These are phyloP conservation scores for Dasypus novemcinctus DNA, from an alignment of 2,113 vertebrate species.

Conservation along the genomic window DNA sequence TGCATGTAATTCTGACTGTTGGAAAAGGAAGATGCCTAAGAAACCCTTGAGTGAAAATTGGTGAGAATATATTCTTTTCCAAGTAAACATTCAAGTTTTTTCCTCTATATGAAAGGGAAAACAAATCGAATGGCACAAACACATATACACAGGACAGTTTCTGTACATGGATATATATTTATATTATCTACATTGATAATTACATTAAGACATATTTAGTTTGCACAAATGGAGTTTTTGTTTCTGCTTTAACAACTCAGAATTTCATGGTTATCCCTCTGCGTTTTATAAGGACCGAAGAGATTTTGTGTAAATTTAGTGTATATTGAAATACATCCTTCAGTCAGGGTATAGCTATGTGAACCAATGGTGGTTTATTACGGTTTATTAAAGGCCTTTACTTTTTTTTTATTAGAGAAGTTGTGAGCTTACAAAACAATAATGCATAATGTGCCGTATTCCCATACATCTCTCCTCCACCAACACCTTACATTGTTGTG, in stretches of 20 bases:
- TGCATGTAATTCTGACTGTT: background rate
- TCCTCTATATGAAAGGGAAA: background rate
- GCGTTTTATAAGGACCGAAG: background rate
- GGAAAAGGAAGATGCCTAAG: background rate
- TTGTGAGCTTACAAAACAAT: no score
- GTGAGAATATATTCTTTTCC: background rate
- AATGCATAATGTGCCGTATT: no score
- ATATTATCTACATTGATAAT: background rate
- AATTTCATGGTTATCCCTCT: background rate
- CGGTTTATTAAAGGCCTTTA: background rate
- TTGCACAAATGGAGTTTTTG: background rate
- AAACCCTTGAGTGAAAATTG: background rate
- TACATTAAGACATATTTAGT: background rate
- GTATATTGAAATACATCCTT: background rate
- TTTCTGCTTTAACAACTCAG: background rate
- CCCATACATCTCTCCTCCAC: no score
- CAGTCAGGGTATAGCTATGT: background rate
- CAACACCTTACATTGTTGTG: no score
- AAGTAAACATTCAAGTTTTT: background rate
- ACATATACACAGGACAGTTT: fast-evolving
- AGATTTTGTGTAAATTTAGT: constrained; percentile 9
- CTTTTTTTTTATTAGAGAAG: background rate
- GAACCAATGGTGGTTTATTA: background rate
- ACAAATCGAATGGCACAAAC: background rate
- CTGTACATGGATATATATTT: background rate